phyloP scores from a whole-genome alignment of 2,797 vertebrate genomes.

The Esox lucius region DNA sequence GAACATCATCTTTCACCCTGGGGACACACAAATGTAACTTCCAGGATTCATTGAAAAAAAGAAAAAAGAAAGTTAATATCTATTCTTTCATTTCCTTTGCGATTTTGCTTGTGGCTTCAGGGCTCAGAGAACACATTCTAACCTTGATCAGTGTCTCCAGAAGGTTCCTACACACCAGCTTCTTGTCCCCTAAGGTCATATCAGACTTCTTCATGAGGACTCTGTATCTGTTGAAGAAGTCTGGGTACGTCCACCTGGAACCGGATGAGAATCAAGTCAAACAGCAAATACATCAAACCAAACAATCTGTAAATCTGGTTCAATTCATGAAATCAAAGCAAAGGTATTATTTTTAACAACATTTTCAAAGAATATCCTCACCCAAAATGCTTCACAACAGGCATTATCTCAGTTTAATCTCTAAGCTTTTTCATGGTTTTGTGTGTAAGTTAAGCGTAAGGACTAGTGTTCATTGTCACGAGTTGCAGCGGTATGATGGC shows the following conservation, averaged over 20 bases:
- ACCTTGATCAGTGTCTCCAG: slow-evolving; percentile 89
- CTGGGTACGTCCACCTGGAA: slow-evolving; percentile 90
- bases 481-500: not conserved
- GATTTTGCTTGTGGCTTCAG: not conserved
- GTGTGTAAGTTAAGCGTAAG: not conserved
- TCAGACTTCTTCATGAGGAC: slow-evolving; percentile 88
- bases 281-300: not conserved
- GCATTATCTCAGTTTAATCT: not conserved
- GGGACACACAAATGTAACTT: not conserved
- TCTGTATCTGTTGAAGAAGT: slow-evolving; percentile 92
- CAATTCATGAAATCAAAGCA: not conserved
- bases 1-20: not conserved
- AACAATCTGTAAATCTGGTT: not conserved
- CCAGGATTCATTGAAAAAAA: not conserved
- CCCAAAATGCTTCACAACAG: not conserved
- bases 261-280: not conserved
- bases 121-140: slow-evolving; percentile 5
- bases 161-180: slow-evolving; percentile 81
- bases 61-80: not conserved
- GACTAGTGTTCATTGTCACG: not conserved
- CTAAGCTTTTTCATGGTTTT: not conserved
- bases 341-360: not conserved
- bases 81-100: not conserved
- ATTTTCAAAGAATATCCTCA: not conserved
- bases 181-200: slow-evolving; percentile 78